Evolutionary conservation across 2,888 invertebrate genomes (phyloP).

Genomic region (Drosophila mayaguana): DNA sequence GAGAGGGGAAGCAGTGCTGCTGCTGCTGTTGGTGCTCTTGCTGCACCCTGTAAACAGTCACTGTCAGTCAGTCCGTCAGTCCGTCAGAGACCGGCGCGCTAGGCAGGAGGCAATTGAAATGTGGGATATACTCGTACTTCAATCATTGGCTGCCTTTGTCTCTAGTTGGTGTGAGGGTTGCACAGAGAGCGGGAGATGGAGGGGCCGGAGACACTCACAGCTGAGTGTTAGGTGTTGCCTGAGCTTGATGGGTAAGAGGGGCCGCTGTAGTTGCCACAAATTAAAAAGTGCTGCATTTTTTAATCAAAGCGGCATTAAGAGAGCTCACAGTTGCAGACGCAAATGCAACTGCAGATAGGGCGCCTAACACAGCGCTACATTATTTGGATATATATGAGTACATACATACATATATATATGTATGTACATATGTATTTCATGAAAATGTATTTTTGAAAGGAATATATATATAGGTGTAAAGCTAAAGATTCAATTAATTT

Average conservation of each 20-base stretch:
- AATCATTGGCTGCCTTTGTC: constrained; percentile 71
- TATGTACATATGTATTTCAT: not conserved
- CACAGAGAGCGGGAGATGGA: not conserved
- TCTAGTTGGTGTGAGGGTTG: constrained; percentile 25
- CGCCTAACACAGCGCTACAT: constrained; percentile 33
- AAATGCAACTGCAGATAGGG: constrained; percentile 17
- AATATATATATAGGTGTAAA: not conserved
- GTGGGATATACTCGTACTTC: constrained; percentile 70
- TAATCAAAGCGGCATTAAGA: constrained; percentile 79
- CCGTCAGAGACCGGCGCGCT: constrained; percentile 16
- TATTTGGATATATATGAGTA: not conserved
- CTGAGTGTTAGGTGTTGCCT: constrained; percentile 42
- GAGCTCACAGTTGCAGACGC: constrained; percentile 36
- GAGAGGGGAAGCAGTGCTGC: not conserved
- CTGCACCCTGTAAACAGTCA: constrained; percentile 49
- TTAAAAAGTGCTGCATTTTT: constrained; percentile 78
- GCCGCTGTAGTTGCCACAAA: constrained; percentile 66
- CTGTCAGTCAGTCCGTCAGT: constrained; percentile 38
- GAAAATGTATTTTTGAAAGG: not conserved
- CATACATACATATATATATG: not conserved
- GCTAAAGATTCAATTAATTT: not conserved
- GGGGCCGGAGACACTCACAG: not conserved
- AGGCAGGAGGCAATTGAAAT: constrained; percentile 77
- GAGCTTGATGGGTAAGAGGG: constrained; percentile 14
- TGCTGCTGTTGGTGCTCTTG: not conserved